Evolutionary conservation across 2,113 vertebrate genomes (phyloP).

Genomic region (Tragelaphus scriptus): DNA sequence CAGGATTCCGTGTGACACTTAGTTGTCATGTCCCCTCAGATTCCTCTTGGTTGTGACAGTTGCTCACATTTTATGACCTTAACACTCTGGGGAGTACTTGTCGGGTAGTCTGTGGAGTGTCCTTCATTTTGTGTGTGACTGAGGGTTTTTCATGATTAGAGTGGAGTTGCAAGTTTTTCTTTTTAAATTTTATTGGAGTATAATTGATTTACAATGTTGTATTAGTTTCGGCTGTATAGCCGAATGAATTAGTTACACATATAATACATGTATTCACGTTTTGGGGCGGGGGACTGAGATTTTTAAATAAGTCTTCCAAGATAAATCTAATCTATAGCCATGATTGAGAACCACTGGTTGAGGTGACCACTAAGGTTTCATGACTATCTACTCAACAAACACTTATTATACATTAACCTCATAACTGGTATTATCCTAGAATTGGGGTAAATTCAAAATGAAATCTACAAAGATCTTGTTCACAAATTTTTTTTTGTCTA

Average conservation of each 20-base stretch:
- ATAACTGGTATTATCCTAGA: neutral
- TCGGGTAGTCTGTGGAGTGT: neutral
- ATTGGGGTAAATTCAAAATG: neutral
- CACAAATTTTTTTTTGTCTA: neutral
- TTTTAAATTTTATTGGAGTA: neutral
- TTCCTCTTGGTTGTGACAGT: neutral
- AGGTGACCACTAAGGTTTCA: neutral
- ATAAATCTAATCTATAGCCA: neutral
- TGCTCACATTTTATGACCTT: neutral
- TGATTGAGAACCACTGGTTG: neutral
- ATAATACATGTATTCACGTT: neutral
- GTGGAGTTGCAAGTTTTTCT: neutral
- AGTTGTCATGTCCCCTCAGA: neutral
- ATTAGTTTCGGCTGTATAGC: neutral
- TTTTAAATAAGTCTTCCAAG: neutral
- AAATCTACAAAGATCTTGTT: neutral
- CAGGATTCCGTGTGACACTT: neutral
- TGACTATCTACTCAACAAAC: no score
- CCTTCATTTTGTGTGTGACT: neutral
- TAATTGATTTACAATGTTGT: neutral
- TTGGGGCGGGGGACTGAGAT: fast-evolving
- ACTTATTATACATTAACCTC: neutral
- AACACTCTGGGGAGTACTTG: neutral
- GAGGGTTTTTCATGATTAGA: neutral
- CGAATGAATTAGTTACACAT: neutral